These are phyloP conservation scores for Apaloderma vittatum DNA, from an alignment of 2,113 vertebrate species.

Conservation along the genomic window DNA sequence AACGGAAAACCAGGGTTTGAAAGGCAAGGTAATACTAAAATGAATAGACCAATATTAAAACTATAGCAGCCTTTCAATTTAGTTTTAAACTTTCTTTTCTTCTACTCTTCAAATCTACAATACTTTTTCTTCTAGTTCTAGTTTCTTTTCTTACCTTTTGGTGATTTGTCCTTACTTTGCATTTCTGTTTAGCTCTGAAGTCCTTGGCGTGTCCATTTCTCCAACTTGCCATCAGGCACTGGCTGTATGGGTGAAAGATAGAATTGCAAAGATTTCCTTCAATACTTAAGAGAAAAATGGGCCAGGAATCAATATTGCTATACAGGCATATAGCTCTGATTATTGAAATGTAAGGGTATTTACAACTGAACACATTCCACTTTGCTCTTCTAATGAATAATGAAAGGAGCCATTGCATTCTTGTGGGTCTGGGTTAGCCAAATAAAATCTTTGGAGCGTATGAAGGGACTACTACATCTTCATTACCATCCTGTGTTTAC, in stretches of 20 bases:
- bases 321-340: background rate
- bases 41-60: background rate
- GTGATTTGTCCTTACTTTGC: constrained; percentile 4
- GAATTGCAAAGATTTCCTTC: constrained; percentile 39
- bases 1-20: background rate
- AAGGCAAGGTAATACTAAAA: background rate
- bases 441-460: background rate
- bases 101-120: background rate
- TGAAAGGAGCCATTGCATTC: constrained; percentile 7
- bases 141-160: background rate
- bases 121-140: background rate
- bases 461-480: background rate
- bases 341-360: constrained; percentile 50
- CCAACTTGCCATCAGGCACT: background rate
- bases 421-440: background rate
- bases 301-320: constrained; percentile 38
- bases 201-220: constrained; percentile 15
- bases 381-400: constrained; percentile 55
- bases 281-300: constrained; percentile 15
- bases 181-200: background rate
- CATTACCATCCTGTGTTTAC: background rate
- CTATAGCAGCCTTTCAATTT: background rate
- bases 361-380: constrained; percentile 56
- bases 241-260: background rate
- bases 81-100: background rate